A percentile compares a stretch with the other conserved stretches of the same genome.
Conservation (phyloP, 1,140 invertebrate species). For the Harpegnathos saltator region DNA sequence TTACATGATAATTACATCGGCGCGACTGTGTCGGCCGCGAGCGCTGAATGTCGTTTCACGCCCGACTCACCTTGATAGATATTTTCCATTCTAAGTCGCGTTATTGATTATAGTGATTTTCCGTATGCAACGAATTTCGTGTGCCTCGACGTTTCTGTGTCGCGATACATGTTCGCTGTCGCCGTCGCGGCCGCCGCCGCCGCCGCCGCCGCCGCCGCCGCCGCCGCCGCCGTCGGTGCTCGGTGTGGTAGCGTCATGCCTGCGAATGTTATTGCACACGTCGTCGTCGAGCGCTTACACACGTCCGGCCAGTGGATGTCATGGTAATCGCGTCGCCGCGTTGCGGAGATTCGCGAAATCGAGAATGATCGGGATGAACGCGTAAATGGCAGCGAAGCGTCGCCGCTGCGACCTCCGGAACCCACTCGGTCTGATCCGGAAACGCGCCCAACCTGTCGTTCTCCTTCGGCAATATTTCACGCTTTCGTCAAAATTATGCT, state of each 20-base stretch:
- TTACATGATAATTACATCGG: constrained; percentile 72
- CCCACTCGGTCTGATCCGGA: too few species aligned
- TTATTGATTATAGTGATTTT: constrained; percentile 55
- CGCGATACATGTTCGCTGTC: neutral
- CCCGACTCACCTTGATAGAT: constrained; percentile 73
- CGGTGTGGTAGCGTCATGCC: constrained; percentile 17
- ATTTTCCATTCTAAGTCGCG: constrained; percentile 66
- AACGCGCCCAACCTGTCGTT: too few species aligned
- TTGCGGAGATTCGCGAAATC: constrained; percentile 15
- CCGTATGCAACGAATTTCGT: constrained; percentile 62
- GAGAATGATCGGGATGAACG: constrained; percentile 2
- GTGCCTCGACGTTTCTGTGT: neutral
- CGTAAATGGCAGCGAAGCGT: neutral
- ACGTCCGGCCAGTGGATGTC: constrained; percentile 51
- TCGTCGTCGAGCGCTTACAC: constrained; percentile 16
- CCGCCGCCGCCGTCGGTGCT: neutral
- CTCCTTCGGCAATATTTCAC: too few species aligned
- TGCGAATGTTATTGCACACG: constrained; percentile 38
- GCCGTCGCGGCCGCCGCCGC: neutral
- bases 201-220: neutral
- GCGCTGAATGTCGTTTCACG: constrained; percentile 69
- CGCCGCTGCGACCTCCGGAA: too few species aligned
- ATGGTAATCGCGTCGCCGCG: constrained; percentile 13
- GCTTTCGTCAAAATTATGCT: too few species aligned
- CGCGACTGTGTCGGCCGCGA: constrained; percentile 30